Evolutionary conservation across 2,113 vertebrate species (phyloP).

Genomic region (Stercorarius parasiticus): DNA sequence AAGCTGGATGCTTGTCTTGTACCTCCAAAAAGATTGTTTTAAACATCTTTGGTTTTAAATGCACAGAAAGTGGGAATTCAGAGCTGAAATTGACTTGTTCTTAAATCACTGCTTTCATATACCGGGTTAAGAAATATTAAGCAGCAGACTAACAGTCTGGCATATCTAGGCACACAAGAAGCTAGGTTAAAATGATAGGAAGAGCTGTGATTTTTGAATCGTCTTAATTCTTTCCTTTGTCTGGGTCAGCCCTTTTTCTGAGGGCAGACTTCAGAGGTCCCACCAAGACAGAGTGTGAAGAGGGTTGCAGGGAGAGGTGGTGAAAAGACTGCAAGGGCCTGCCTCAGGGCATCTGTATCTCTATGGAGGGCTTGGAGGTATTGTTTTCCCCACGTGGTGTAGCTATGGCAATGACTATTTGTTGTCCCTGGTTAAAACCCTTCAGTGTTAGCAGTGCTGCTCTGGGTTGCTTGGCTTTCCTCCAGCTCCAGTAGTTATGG

Average conservation of each 20-base stretch:
- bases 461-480: not conserved
- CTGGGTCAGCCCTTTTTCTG: not conserved
- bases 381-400: not conserved
- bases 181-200: not conserved
- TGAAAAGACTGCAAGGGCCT: not conserved
- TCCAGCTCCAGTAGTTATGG: not conserved
- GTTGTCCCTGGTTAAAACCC: not conserved
- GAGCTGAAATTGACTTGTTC: not conserved
- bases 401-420: not conserved
- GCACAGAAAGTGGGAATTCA: not conserved
- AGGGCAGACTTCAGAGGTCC: not conserved
- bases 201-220: not conserved
- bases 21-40: not conserved
- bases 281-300: fast-evolving
- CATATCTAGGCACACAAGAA: not conserved
- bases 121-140: not conserved
- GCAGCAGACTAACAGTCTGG: not conserved
- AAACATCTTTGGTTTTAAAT: not conserved
- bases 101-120: not conserved
- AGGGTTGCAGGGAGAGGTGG: not conserved
- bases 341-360: not conserved
- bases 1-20: not conserved
- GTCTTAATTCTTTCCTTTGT: not conserved
- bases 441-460: not conserved
- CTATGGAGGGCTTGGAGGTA: not conserved